A percentile compares a stretch with the other conserved stretches of the same genome.
Evolutionary conservation across 2,113 vertebrate species (phyloP).

Genomic region (Puntigrus tetrazona): DNA sequence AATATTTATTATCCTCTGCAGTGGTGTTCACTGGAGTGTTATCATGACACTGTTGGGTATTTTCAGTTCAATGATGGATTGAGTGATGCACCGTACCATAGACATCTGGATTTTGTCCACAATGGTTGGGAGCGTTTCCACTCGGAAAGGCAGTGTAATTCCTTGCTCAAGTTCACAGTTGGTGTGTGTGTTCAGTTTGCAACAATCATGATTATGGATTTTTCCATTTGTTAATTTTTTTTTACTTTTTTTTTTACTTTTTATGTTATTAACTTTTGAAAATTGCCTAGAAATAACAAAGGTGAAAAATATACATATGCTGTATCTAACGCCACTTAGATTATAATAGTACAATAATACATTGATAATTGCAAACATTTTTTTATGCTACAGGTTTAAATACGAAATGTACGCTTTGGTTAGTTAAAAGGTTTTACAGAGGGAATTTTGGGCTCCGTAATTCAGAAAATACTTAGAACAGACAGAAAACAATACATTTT

Average conservation of each 20-base stretch:
- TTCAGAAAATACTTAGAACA: too few relatives aligned
- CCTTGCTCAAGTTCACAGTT: not conserved
- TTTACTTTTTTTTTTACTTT: not conserved
- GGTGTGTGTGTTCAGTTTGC: not conserved
- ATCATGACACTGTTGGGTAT: constrained; percentile 50
- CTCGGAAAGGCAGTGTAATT: not conserved
- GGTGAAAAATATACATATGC: too few relatives aligned
- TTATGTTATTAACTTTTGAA: not conserved
- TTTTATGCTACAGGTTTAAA: too few relatives aligned
- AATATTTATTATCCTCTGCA: constrained; percentile 36
- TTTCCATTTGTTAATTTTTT: not conserved
- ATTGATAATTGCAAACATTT: too few relatives aligned
- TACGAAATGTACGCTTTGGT: too few relatives aligned
- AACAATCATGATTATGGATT: not conserved
- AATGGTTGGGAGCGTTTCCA: not conserved
- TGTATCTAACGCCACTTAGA: too few relatives aligned
- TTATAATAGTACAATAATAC: too few relatives aligned
- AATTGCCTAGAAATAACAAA: not conserved
- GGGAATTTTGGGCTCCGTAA: too few relatives aligned
- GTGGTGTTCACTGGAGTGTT: constrained; percentile 15
- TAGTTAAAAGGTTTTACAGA: too few relatives aligned
- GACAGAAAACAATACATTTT: too few relatives aligned
- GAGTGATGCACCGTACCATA: constrained; percentile 58
- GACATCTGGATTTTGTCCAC: constrained; percentile 62
- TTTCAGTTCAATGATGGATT: constrained; percentile 57